phyloP scores from a whole-genome alignment of 1,140 invertebrate species.

The Araneus ventricosus region DNA sequence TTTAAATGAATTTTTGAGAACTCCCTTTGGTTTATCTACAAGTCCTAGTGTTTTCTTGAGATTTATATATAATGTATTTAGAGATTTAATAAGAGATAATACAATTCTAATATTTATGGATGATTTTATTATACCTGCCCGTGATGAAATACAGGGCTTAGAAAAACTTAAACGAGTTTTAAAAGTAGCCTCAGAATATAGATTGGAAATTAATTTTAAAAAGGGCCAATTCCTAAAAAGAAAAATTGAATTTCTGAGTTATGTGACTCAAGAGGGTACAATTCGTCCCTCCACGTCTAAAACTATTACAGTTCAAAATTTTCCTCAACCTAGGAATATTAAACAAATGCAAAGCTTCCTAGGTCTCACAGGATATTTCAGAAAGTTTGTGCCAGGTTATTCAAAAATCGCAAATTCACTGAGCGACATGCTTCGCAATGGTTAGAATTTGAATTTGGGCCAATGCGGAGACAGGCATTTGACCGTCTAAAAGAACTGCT shows the following conservation, averaged over 20 bases:
- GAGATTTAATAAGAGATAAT: no score
- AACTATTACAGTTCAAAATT: constrained; percentile 64
- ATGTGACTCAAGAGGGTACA: background rate
- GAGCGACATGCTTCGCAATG: constrained; percentile 17
- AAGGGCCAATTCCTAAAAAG: constrained; percentile 45
- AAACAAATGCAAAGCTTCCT: constrained; percentile 78
- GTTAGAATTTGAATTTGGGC: constrained; percentile 9
- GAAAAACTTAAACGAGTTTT: constrained; percentile 65
- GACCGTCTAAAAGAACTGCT: background rate
- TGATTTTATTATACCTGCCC: constrained; percentile 76
- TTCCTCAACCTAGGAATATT: constrained; percentile 74
- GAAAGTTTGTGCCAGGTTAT: constrained; percentile 19
- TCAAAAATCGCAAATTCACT: background rate
- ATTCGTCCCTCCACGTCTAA: background rate
- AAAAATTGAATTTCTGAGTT: constrained; percentile 22
- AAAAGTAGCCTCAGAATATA: constrained; percentile 1
- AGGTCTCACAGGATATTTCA: constrained; percentile 76
- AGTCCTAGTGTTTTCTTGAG: no score
- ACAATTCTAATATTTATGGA: no score
- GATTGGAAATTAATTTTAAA: constrained; percentile 61
- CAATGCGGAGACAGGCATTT: background rate
- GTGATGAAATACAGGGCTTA: background rate
- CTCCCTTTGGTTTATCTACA: no score
- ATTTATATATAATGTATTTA: no score
- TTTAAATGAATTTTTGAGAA: constrained; percentile 40